These are phyloP conservation scores for human DNA, from an alignment of 2,113 vertebrate genomes.

Conservation along the genomic window GRCh38 chr2:233376001-233376500, in stretches of 20 bases:
- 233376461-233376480: not conserved
- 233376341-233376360: not conserved
- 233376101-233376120: not conserved
- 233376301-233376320: not conserved
- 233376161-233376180: not conserved
- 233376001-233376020: constrained; percentile 31
- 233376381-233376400: not conserved
- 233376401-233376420: not conserved
- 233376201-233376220: not conserved
- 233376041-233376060: not conserved
- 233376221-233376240: not conserved
- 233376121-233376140: not conserved
- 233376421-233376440: not conserved
- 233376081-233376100: too few relatives aligned
- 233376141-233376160: too few relatives aligned
- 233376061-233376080: not conserved
- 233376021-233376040: not conserved
- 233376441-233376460: not conserved
- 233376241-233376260: not conserved
- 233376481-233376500: not conserved
- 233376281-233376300: not conserved
- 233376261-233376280: not conserved
- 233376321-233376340: not conserved
- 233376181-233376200: not conserved
- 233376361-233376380: not conserved